Conservation (phyloP, 92 coral and sea anemone genomes). For the Diadumene lineata region DNA sequence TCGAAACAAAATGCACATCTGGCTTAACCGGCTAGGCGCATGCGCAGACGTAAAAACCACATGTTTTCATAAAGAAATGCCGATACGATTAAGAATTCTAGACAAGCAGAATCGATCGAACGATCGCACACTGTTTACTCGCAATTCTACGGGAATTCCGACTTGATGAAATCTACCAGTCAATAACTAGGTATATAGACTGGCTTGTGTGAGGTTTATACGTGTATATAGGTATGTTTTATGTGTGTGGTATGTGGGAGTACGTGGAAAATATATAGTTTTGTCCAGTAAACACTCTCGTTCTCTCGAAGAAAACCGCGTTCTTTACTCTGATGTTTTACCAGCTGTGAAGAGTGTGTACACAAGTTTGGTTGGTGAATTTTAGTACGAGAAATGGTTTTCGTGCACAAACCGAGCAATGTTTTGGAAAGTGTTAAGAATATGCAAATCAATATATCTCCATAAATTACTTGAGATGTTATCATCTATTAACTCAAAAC, state of each 20-base stretch:
- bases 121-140: neutral
- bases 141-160: neutral
- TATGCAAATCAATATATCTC: too few relatives aligned
- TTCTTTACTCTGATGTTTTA: too few relatives aligned
- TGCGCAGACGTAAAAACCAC: slow-evolving; percentile 9
- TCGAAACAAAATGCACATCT: slow-evolving; percentile 11
- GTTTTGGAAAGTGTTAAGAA: too few relatives aligned
- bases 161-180: slow-evolving; percentile 1
- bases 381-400: too few relatives aligned
- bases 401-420: too few relatives aligned
- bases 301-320: too few relatives aligned
- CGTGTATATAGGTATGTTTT: neutral
- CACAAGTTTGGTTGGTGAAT: too few relatives aligned
- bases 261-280: neutral
- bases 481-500: too few relatives aligned
- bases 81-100: neutral
- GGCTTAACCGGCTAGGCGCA: neutral
- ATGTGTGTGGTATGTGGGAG: neutral
- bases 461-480: too few relatives aligned
- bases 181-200: neutral
- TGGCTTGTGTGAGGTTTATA: neutral
- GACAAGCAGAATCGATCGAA: neutral
- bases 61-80: neutral
- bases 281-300: neutral
- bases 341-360: too few relatives aligned